These are phyloP conservation scores for Leucophenga maculata DNA, from an alignment of 2,888 invertebrate species.

Conservation along the genomic window DNA sequence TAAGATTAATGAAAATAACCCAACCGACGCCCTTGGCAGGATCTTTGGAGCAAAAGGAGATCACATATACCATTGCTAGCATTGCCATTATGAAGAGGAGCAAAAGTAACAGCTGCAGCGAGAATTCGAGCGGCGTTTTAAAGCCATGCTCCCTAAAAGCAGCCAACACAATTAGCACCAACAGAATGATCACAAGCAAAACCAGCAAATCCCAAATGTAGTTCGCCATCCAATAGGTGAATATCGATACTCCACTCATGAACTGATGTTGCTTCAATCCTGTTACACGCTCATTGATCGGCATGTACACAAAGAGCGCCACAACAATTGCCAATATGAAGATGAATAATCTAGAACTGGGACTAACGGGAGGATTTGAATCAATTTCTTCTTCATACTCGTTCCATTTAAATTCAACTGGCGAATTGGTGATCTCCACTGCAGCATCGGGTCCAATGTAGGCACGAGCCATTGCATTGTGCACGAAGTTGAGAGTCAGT, in stretches of 20 bases:
- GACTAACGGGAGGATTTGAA: too few relatives aligned
- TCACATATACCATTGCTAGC: background rate
- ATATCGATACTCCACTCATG: constrained; percentile 79
- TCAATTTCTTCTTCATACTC: background rate
- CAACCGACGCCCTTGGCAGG: background rate
- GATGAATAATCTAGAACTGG: too few relatives aligned
- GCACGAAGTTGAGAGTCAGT: constrained; percentile 39
- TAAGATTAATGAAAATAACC: background rate
- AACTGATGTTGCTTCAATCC: constrained; percentile 82
- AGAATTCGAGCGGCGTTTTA: background rate
- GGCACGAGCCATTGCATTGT: constrained; percentile 37
- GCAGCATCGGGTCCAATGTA: constrained; percentile 15
- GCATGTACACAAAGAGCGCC: constrained; percentile 75
- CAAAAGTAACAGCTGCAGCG: background rate
- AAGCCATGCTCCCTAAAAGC: background rate
- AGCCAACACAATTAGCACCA: background rate
- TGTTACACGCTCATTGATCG: constrained; percentile 76
- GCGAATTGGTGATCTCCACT: constrained; percentile 76
- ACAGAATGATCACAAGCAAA: constrained; percentile 70
- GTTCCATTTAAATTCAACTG: constrained; percentile 76
- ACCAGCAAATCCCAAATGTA: constrained; percentile 74
- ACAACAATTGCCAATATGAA: constrained; percentile 69
- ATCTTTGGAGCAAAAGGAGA: background rate
- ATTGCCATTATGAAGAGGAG: background rate
- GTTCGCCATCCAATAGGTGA: constrained; percentile 80